phyloP scores from a whole-genome alignment of 2,797 vertebrate species.

The Thripadectes ignobilis region DNA sequence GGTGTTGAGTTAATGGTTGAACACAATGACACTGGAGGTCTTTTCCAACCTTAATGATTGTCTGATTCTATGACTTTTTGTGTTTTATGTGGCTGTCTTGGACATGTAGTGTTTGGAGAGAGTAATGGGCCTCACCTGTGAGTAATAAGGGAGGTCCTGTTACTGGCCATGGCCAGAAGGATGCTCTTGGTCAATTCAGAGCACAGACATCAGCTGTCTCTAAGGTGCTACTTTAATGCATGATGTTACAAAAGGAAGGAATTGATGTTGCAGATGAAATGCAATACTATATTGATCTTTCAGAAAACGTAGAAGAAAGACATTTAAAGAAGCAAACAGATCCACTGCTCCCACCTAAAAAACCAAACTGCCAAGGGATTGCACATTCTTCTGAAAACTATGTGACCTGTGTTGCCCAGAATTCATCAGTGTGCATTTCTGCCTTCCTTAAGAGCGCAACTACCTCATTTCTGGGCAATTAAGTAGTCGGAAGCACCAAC shows the following conservation, averaged over 20 bases:
- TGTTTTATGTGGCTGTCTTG: background rate
- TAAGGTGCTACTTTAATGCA: background rate
- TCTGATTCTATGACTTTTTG: background rate
- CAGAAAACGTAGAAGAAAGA: background rate
- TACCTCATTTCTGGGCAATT: conserved; percentile 38
- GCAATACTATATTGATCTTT: background rate
- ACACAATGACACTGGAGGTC: background rate
- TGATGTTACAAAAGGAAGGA: background rate
- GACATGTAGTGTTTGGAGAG: background rate
- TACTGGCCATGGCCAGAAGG: background rate
- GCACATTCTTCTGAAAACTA: background rate
- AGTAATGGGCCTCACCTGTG: background rate
- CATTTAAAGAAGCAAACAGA: background rate
- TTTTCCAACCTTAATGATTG: background rate
- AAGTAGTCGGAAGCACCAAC: background rate
- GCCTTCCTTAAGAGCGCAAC: background rate
- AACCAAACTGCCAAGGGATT: background rate
- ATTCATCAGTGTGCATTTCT: background rate
- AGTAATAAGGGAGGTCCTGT: background rate
- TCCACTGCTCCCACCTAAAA: background rate
- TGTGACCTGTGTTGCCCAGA: background rate
- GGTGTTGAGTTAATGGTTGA: background rate
- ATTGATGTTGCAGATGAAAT: background rate
- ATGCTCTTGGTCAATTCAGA: background rate
- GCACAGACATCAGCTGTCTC: background rate